Evolutionary conservation across 2,113 vertebrate genomes (phyloP).

Genomic region (Isurus oxyrinchus): DNA sequence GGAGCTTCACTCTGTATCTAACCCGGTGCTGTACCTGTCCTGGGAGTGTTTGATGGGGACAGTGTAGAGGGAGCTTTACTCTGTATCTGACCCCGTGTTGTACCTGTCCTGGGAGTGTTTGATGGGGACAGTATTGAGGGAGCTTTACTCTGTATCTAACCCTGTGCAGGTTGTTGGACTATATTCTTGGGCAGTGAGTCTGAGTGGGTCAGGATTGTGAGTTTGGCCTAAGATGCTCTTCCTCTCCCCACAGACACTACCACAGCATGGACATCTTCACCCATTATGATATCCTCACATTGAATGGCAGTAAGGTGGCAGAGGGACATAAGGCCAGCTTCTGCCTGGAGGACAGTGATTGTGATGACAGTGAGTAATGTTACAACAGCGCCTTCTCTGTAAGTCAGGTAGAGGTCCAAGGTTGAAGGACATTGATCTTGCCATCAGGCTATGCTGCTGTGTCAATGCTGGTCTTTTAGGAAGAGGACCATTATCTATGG

Average conservation of each 20-base stretch:
- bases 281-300: conserved; percentile 84
- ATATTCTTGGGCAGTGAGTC: background rate
- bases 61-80: too few species aligned
- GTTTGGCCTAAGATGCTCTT: too few species aligned
- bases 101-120: too few species aligned
- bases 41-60: too few species aligned
- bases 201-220: background rate
- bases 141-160: too few species aligned
- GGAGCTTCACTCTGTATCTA: too few species aligned
- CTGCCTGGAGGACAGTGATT: conserved; percentile 91
- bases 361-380: conserved; percentile 71
- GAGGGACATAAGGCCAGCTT: conserved; percentile 98
- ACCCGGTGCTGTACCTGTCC: too few species aligned
- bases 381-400: background rate
- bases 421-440: background rate
- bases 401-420: background rate
- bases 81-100: too few species aligned
- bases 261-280: conserved; percentile 99
- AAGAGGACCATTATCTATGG: background rate
- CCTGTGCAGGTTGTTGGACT: background rate
- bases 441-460: too few species aligned
- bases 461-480: too few species aligned
- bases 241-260: conserved; percentile 71
- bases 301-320: conserved; percentile 85
- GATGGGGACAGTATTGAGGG: too few species aligned